A percentile compares a stretch with the other conserved stretches of the same genome.
Evolutionary conservation across 2,888 invertebrate species (phyloP).

Genomic region (Arrhopalites spinosus): DNA sequence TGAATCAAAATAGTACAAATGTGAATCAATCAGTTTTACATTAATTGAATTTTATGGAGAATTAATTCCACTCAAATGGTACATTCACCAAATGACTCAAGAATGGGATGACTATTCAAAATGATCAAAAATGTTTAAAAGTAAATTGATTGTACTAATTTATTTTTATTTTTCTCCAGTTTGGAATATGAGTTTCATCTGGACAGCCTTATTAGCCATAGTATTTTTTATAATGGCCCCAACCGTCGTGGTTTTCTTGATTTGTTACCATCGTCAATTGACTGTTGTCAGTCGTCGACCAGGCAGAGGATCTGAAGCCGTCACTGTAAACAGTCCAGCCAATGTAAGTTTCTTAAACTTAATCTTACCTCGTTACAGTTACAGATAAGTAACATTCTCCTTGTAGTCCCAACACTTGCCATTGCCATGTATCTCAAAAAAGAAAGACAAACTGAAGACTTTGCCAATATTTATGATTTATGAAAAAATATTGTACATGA

Average conservation of each 20-base stretch:
- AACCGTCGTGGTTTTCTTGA: constrained; percentile 24
- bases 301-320: not conserved
- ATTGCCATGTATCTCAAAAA: too few species aligned
- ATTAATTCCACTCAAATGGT: not conserved
- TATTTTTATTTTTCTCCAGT: not conserved
- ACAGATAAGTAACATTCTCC: too few species aligned
- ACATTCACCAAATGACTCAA: not conserved
- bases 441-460: too few species aligned
- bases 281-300: not conserved
- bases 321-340: constrained; percentile 12
- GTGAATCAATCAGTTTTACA: too few species aligned
- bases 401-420: too few species aligned
- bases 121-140: not conserved
- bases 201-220: constrained; percentile 27
- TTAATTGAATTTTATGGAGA: not conserved
- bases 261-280: constrained; percentile 32
- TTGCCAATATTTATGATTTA: too few species aligned
- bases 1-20: too few species aligned
- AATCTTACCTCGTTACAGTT: too few species aligned
- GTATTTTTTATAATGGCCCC: constrained; percentile 32
- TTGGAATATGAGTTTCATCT: constrained; percentile 22
- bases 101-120: not conserved
- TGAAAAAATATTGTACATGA: too few species aligned
- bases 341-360: constrained; percentile 18
- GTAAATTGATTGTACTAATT: not conserved